A percentile compares a stretch with the other conserved stretches of the same genome.
phyloP scores from a whole-genome alignment of 1,140 invertebrate species.

The Ceratoteleas bidentatus region DNA sequence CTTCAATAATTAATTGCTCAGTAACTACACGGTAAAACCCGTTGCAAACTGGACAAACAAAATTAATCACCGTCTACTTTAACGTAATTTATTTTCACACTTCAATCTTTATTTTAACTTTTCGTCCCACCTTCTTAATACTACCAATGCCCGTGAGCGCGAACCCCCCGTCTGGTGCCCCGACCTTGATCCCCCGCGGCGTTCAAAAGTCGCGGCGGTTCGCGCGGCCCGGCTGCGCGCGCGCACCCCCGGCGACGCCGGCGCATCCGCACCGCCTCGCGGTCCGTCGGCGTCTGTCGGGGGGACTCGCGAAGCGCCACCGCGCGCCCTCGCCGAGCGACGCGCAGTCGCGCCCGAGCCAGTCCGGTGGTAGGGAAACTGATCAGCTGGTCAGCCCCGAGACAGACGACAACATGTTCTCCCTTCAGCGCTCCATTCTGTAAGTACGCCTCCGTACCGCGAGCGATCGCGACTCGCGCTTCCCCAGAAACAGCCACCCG shows the following conservation, averaged over 20 bases:
- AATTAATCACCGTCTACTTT: too few relatives aligned
- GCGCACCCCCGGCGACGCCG: constrained; percentile 9
- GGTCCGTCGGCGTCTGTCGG: constrained; percentile 22
- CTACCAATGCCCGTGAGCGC: too few relatives aligned
- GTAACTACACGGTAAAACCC: too few relatives aligned
- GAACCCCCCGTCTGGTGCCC: too few relatives aligned
- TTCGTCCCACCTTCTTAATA: too few relatives aligned
- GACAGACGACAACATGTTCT: constrained; percentile 74
- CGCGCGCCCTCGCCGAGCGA: constrained; percentile 26
- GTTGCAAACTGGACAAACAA: too few relatives aligned
- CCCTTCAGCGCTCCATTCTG: constrained; percentile 77
- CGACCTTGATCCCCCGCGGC: too few relatives aligned
- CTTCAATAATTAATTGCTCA: too few relatives aligned
- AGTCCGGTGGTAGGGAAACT: constrained; percentile 71
- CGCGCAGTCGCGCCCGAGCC: constrained; percentile 75
- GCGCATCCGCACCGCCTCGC: constrained; percentile 14
- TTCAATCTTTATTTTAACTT: too few relatives aligned
- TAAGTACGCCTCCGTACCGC: constrained; percentile 68
- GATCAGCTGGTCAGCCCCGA: constrained; percentile 75
- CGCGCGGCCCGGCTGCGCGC: constrained; percentile 7
- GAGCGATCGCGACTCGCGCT: neutral
- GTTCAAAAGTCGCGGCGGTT: too few relatives aligned
- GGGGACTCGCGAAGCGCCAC: constrained; percentile 34
- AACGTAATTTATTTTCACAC: too few relatives aligned
- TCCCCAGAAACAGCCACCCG: neutral